Conservation (phyloP, 2,888 invertebrate genomes). For the Lasius platythorax region DNA sequence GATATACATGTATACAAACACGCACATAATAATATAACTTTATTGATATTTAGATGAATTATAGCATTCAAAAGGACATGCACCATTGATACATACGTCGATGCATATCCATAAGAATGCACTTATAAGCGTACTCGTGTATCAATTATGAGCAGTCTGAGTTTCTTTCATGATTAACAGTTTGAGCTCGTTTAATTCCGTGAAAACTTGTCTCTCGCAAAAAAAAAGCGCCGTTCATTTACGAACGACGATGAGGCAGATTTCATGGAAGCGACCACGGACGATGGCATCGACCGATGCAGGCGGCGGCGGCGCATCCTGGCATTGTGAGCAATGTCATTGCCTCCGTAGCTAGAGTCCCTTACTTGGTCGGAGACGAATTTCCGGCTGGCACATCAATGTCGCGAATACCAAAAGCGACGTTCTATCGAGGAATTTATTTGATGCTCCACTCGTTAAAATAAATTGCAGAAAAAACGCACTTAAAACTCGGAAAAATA, state of each 20-base stretch:
- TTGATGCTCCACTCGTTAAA: conserved; percentile 25
- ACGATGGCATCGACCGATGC: conserved; percentile 57
- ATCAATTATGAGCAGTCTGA: background rate
- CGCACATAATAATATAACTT: background rate
- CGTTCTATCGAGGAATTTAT: conserved; percentile 47
- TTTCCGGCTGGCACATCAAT: conserved; percentile 67
- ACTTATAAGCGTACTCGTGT: background rate
- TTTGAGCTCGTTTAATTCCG: conserved; percentile 26
- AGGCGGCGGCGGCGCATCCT: conserved; percentile 73
- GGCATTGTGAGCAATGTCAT: conserved; percentile 82
- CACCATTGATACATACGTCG: background rate
- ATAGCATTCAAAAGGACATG: background rate
- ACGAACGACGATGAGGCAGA: background rate
- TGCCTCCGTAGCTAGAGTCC: conserved; percentile 76
- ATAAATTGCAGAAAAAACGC: background rate
- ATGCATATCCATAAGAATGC: conserved; percentile 19
- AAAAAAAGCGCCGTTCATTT: conserved; percentile 28
- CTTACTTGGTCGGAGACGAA: conserved; percentile 71
- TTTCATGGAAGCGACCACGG: conserved; percentile 55
- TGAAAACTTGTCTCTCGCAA: background rate
- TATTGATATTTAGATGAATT: conserved; percentile 13
- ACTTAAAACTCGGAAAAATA: background rate
- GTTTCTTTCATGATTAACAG: background rate
- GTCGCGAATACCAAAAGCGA: conserved; percentile 62
- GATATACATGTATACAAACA: background rate